Base-by-base conservation (phyloP, 2,888 invertebrate genomes). In the Monoplex corrugatus region DNA sequence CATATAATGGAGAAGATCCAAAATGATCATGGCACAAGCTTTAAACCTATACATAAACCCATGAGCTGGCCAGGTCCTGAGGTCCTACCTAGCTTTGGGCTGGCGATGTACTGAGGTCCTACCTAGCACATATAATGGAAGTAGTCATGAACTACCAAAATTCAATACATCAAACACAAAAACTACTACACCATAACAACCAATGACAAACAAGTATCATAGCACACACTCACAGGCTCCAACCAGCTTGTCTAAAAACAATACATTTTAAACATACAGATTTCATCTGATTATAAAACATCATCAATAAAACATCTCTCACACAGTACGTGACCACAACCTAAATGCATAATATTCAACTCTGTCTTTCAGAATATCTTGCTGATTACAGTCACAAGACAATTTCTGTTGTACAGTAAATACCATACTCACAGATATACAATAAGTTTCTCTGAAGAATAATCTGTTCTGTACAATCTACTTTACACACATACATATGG, bases 271-370 rank as follows among this genome's bases (percentile, higher is more conserved):
- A 32, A 78, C 28, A 78, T 78, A 43, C 28, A 23, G 23, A 40
- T 32, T 28, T 68, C 28, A 28, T 68, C 68, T n/a, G 68, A 68
- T 68, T 78, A 78, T 78, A 28, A 78, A 78, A 78, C 40, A 78
- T 40, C 16, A 40, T 78, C 43, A 23, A 23, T 19, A 16, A 13
- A 72, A 78, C 43, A 28, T 43, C 23, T 78, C 23, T 28, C 10
- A 5, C 8, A 40, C 28, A 43, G 35, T 35, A 13, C 10, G 35
- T 38, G 16, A 38, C 38, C 1, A 75, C 63, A 63, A 63, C 8
- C 78, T n/a, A 78, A 78, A 78, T 78, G 43, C 43, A 43, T 43
- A n/a, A n/a, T 38, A 38, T 75, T 10, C 23, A 43, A 28, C 23
- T 78, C 28, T 43, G 40, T 78, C 78, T 43, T 8, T 50, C 8